Percentiles rank a stretch among this genome's conserved stretches.
phyloP scores from a whole-genome alignment of 2,113 vertebrate genomes.

The Phalacrocorax brasilianus region DNA sequence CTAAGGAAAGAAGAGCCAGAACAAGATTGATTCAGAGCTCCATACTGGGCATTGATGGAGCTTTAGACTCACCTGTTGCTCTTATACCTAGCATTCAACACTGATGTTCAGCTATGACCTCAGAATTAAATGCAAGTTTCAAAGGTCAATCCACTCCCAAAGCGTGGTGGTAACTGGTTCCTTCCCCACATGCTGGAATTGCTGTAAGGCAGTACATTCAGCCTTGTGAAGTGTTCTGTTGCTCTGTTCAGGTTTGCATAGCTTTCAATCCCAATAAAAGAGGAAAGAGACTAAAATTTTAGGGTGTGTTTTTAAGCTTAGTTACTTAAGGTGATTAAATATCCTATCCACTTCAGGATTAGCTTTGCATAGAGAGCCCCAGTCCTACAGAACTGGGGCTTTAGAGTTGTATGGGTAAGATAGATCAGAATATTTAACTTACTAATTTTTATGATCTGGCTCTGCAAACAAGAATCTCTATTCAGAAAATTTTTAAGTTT shows the following conservation, averaged over 20 bases:
- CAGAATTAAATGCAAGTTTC: background rate
- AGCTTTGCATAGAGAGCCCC: background rate
- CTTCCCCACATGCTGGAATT: background rate
- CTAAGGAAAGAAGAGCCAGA: background rate
- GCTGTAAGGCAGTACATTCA: background rate
- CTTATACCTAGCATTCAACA: background rate
- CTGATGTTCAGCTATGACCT: background rate
- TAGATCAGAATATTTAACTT: background rate
- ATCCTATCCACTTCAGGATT: background rate
- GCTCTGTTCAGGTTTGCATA: background rate
- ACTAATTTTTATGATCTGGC: background rate
- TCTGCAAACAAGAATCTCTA: background rate
- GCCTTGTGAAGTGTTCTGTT: background rate
- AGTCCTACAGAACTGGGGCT: background rate
- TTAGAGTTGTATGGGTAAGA: background rate
- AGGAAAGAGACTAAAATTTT: background rate
- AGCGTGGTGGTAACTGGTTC: background rate
- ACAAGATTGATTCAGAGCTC: background rate
- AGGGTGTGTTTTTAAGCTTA: background rate
- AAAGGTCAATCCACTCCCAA: background rate
- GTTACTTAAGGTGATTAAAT: background rate
- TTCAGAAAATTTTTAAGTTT: background rate
- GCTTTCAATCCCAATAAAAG: background rate
- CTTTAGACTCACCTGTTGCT: background rate
- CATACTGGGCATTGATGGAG: background rate